Base-by-base conservation (phyloP, 2,113 vertebrate genomes). In the Tenebrosternarchus preto region DNA sequence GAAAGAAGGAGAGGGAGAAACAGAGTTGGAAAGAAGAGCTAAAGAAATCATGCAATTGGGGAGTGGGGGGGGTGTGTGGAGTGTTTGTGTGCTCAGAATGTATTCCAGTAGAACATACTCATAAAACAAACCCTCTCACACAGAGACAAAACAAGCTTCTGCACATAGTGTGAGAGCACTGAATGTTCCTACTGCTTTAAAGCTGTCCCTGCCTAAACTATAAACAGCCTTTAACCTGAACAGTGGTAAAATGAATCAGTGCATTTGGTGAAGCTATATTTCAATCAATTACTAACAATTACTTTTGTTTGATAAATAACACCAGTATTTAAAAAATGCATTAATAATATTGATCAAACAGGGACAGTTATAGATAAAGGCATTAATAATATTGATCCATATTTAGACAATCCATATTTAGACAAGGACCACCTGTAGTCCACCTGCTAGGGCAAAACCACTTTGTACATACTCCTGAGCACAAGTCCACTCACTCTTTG, bases 51-150 rank as follows among this genome's bases (percentile, higher is more conserved):
- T 81, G 83, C 78, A 67, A 81, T 86, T 73, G 86, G 60, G 50
- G 87, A 60, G 69, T 80, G 87, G 76, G 87, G 56, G 50, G 56
- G 75, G 73, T 56, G 83, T 60, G 78, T 77, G 64, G 27, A n/a
- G 63, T 80, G 74, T 83, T 77, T 83, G 84, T 83, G 73, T 77
- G 68, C 50, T 77, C 59, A 84, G 39, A 56, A 76, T 59, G 59
- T 56, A 80, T n/a, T 76, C 53, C 17, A 36, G 67, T 73, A 24
- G 9, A 73, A 80, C 39, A 53, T 60, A 77, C 60, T 84, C 61
- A 82, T 80, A 73, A 76, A 77, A 82, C 60, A 73, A 60, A 73
- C 27, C 66, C 56, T 9, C 73, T 46, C 79, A 69, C 64, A 66
- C 43, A 39, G 55, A 75, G 46, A 74, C 39, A 60, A 33, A 73